phyloP scores from a whole-genome alignment of 1,140 invertebrate species.

The Ladona fulva region DNA sequence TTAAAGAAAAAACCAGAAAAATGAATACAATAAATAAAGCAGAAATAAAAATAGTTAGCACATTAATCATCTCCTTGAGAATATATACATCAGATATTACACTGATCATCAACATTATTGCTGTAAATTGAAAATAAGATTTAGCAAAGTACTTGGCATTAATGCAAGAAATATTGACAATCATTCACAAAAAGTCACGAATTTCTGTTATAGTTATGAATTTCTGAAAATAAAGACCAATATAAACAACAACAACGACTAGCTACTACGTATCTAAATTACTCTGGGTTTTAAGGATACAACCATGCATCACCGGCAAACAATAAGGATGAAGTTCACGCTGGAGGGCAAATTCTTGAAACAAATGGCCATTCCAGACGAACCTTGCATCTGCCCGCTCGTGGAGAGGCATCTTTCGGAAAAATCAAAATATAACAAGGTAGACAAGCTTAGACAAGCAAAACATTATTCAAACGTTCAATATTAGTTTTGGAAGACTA shows the following conservation, averaged over 20 bases:
- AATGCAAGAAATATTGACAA: too few species aligned
- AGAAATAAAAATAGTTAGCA: too few species aligned
- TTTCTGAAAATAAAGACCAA: neutral
- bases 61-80: too few species aligned
- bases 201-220: too few species aligned
- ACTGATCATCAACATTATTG: too few species aligned
- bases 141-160: too few species aligned
- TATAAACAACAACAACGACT: constrained; percentile 11
- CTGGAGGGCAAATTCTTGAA: constrained; percentile 55
- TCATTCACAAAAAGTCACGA: too few species aligned
- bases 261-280: too few species aligned
- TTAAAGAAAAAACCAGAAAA: constrained; percentile 15
- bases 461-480: neutral
- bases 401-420: constrained; percentile 49
- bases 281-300: constrained; percentile 53
- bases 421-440: constrained; percentile 22
- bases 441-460: neutral
- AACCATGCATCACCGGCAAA: constrained; percentile 81
- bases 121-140: too few species aligned
- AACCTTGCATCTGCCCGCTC: constrained; percentile 78
- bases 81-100: too few species aligned
- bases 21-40: too few species aligned
- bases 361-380: constrained; percentile 83
- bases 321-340: constrained; percentile 68
- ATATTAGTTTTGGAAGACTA: neutral